Base-by-base conservation (phyloP, 2,888 invertebrate genomes). In the Diploptera punctata region DNA sequence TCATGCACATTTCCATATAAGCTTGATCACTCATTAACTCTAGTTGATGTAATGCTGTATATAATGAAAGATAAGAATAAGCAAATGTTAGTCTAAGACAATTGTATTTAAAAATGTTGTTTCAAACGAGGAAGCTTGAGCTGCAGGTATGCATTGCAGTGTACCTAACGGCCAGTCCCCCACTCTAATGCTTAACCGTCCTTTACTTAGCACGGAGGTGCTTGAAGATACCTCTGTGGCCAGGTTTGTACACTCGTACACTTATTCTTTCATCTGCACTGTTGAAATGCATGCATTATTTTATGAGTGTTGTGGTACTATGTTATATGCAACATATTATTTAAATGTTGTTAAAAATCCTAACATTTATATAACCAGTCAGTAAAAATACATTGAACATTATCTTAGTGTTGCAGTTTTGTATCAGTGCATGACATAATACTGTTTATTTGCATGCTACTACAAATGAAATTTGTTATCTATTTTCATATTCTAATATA, bases 171-270 rank as follows among this genome's bases (percentile, higher is more conserved):
- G 44, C 62, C 60, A 61, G 60, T 47, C 68, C 60, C 61, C 60
- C 69, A 72, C 70, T 75, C 75, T 75, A 75, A 74, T 75, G 73
- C 67, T 74, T 68, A 70, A 71, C 70, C 76, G 67, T 74, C 73
- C 75, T 75, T 75, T 76, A 75, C 74, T 70, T 77, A 79, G 79
- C 78, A 78, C 77, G 77, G 78, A 79, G 78, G 77, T 79, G 76
- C 77, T 78, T 73, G 79, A 79, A 78, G 78, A 78, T 78, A 78
- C 78, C 77, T 78, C 78, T 77, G 78, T 78, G 71, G 77, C 76
- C 75, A 79, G 79, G 79, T 79, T 78, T 77, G 78, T 79, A 70
- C 72, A 70, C 71, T 74, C 54, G 70, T 70, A 74, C 74, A 68
- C 61, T 68, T 47, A 47, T 61, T 10, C 67, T 31, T 38, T 49